Evolutionary conservation across 2,888 invertebrate genomes (phyloP).

Genomic region (Eustalomyia histrio): DNA sequence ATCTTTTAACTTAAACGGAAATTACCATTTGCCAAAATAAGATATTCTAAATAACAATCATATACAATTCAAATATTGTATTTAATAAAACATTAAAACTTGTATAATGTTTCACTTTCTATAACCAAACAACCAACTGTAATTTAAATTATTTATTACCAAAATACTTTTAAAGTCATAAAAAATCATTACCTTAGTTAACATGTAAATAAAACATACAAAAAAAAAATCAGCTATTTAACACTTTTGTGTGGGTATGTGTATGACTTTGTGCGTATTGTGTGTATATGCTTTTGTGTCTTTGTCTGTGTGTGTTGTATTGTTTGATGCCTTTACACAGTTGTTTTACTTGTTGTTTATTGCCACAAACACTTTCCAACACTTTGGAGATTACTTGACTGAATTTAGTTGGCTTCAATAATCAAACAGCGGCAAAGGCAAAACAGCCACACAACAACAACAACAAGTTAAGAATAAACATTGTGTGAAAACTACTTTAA

Average conservation of each 20-base stretch:
- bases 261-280: background rate
- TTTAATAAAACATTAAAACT: too few species aligned
- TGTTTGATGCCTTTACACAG: slow-evolving; percentile 12
- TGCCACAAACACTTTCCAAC: slow-evolving; percentile 17
- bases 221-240: background rate
- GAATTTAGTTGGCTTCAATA: slow-evolving; percentile 39
- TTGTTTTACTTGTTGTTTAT: slow-evolving; percentile 13
- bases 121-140: background rate
- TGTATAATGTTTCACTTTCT: background rate
- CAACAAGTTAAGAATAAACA: slow-evolving; percentile 15
- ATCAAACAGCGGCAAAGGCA: slow-evolving; percentile 8
- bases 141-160: slow-evolving; percentile 32
- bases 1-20: too few species aligned
- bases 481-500: slow-evolving; percentile 38
- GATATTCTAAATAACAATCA: too few species aligned
- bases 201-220: slow-evolving; percentile 15
- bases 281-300: too few species aligned
- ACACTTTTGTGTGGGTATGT: background rate
- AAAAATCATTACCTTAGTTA: slow-evolving; percentile 53
- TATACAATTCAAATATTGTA: too few species aligned
- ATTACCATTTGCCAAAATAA: too few species aligned
- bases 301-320: too few species aligned
- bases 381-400: slow-evolving; percentile 50
- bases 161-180: slow-evolving; percentile 29
- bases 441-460: background rate